Percentiles rank a stretch among this genome's conserved stretches.
These are phyloP conservation scores for Sphaerodactylus townsendi DNA, from an alignment of 2,113 vertebrate genomes.

Conservation along the genomic window DNA sequence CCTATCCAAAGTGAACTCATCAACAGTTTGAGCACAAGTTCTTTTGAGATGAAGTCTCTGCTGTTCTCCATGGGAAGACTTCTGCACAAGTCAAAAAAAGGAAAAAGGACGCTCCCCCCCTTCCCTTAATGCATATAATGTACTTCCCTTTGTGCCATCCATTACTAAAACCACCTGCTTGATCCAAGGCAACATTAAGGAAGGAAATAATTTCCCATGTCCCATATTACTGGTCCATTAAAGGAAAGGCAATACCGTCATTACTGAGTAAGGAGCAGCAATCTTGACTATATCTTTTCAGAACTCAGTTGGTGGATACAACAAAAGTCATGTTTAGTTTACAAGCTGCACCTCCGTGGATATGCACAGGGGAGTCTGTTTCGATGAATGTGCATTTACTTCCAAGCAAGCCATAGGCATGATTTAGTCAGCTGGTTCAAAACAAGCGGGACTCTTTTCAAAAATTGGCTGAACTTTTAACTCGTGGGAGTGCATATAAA, in stretches of 20 bases:
- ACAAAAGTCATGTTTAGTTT: constrained; percentile 54
- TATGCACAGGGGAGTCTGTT: not conserved
- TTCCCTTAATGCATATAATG: constrained; percentile 57
- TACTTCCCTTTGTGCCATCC: constrained; percentile 58
- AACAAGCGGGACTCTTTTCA: not conserved
- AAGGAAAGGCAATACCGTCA: constrained; percentile 56
- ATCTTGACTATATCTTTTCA: constrained; percentile 54
- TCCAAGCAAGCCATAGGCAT: not conserved
- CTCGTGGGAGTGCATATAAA: not conserved
- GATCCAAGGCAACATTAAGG: constrained; percentile 57
- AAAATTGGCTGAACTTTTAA: not conserved
- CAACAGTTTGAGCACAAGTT: constrained; percentile 65
- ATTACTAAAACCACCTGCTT: constrained; percentile 61
- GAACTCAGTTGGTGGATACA: constrained; percentile 56
- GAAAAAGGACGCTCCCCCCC: constrained; percentile 49
- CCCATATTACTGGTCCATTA: constrained; percentile 58
- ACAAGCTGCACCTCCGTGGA: not conserved
- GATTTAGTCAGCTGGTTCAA: not conserved
- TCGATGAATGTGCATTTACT: not conserved
- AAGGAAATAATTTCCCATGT: constrained; percentile 62
- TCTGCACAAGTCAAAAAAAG: constrained; percentile 63
- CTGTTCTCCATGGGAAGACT: constrained; percentile 58
- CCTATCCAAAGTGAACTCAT: constrained; percentile 55
- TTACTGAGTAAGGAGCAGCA: constrained; percentile 61
- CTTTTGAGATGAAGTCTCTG: constrained; percentile 61